Conservation (phyloP, 2,888 invertebrate genomes). For the Leucania comma region DNA sequence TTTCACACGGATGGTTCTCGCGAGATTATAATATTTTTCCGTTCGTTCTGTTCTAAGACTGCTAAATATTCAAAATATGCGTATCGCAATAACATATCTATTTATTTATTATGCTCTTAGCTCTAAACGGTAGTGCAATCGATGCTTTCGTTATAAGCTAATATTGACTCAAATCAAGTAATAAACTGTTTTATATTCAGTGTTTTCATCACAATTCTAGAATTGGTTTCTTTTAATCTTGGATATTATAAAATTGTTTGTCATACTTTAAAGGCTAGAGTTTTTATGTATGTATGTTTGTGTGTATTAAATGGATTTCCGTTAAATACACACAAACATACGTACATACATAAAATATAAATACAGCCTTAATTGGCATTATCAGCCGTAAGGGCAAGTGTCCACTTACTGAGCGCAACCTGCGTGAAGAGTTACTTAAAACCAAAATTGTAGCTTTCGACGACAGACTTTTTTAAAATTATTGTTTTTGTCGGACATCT, state of each 20-base stretch:
- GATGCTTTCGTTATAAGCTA: constrained; percentile 11
- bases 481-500: neutral
- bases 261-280: neutral
- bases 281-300: too few species aligned
- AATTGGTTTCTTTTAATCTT: constrained; percentile 8
- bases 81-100: constrained; percentile 7
- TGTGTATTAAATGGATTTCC: too few species aligned
- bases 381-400: constrained; percentile 23
- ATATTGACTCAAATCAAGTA: constrained; percentile 5
- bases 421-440: constrained; percentile 11
- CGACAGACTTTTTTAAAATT: neutral
- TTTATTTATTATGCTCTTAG: constrained; percentile 4
- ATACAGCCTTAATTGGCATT: constrained; percentile 25
- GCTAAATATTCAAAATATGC: constrained; percentile 33
- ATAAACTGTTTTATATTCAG: constrained; percentile 15
- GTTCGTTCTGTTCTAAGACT: constrained; percentile 18
- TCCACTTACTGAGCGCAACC: constrained; percentile 13
- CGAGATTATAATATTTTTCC: constrained; percentile 15
- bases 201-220: constrained; percentile 16
- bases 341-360: too few species aligned
- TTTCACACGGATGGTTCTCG: constrained; percentile 18
- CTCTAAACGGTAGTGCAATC: constrained; percentile 13
- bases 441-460: constrained; percentile 5
- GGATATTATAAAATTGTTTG: neutral
- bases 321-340: too few species aligned